These are phyloP conservation scores for Chrysotoxum bicinctum DNA, from an alignment of 2,888 invertebrate genomes.

Conservation along the genomic window DNA sequence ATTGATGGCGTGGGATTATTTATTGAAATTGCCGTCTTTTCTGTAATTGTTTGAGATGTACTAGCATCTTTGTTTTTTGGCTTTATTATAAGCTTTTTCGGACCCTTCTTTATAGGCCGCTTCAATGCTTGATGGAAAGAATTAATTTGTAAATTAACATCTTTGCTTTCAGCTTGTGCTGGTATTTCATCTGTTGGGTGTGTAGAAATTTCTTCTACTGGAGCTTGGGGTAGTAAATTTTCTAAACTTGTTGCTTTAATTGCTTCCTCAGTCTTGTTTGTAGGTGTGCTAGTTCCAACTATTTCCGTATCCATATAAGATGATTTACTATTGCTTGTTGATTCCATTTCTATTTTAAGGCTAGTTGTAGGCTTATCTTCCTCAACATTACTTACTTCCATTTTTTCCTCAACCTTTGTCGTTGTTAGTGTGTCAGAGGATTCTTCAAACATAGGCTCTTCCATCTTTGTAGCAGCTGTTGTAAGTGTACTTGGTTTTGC, in stretches of 20 bases:
- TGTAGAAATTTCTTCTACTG: not conserved
- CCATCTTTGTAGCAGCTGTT: not conserved
- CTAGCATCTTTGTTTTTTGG: constrained; percentile 76
- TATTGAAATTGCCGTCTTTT: not conserved
- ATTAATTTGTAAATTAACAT: not conserved
- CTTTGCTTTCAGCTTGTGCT: constrained; percentile 17
- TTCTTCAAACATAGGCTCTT: not conserved
- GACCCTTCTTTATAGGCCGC: constrained; percentile 75
- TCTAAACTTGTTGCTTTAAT: not conserved
- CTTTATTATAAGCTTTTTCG: constrained; percentile 80
- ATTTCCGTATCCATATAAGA: constrained; percentile 5
- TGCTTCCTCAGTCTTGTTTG: constrained; percentile 13
- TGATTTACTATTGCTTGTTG: constrained; percentile 30
- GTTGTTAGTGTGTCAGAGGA: not conserved
- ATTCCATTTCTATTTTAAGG: constrained; percentile 5
- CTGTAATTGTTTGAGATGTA: not conserved
- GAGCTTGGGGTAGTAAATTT: constrained; percentile 1
- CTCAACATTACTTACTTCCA: constrained; percentile 31
- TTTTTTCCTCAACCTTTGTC: constrained; percentile 13
- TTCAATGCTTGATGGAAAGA: constrained; percentile 28
- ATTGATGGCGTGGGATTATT: constrained; percentile 49
- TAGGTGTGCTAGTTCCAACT: not conserved
- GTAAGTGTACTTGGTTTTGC: constrained; percentile 22
- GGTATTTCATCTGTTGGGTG: not conserved
- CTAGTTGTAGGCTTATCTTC: constrained; percentile 9